Evolutionary conservation across 2,113 vertebrate genomes (phyloP).

Genomic region (Periophthalmodon schlosseri): DNA sequence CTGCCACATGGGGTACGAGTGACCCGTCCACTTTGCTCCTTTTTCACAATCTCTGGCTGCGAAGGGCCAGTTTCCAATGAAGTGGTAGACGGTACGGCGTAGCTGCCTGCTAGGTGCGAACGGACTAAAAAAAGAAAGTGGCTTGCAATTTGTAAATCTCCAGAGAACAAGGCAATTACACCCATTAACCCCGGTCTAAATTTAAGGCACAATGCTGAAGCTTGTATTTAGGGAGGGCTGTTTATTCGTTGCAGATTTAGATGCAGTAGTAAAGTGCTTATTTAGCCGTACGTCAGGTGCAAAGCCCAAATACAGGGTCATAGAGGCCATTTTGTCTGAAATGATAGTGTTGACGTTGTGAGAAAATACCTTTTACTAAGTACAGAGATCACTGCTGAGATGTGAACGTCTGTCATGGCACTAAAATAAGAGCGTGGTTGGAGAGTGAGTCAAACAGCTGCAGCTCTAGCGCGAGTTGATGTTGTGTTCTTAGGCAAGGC

Average conservation of each 20-base stretch:
- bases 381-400: no score
- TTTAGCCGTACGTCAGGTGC: constrained; percentile 23
- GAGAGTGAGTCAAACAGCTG: no score
- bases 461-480: no score
- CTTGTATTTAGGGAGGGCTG: neutral
- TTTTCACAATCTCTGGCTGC: constrained; percentile 10
- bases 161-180: neutral
- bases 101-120: neutral
- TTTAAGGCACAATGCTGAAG: neutral
- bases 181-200: neutral
- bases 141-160: constrained; percentile 1
- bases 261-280: neutral
- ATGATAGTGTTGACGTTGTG: no score
- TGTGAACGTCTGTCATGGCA: no score
- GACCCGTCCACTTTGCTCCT: constrained; percentile 13
- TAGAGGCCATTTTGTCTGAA: neutral
- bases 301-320: constrained; percentile 11
- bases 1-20: constrained; percentile 8
- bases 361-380: no score
- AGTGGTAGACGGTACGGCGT: constrained; percentile 9
- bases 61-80: constrained; percentile 8
- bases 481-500: no score
- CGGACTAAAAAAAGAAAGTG: neutral
- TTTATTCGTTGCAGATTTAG: constrained; percentile 3
- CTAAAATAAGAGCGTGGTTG: neutral